Evolutionary conservation across 2,113 vertebrate species (phyloP).

Genomic region (Nyctibius bracteatus): DNA sequence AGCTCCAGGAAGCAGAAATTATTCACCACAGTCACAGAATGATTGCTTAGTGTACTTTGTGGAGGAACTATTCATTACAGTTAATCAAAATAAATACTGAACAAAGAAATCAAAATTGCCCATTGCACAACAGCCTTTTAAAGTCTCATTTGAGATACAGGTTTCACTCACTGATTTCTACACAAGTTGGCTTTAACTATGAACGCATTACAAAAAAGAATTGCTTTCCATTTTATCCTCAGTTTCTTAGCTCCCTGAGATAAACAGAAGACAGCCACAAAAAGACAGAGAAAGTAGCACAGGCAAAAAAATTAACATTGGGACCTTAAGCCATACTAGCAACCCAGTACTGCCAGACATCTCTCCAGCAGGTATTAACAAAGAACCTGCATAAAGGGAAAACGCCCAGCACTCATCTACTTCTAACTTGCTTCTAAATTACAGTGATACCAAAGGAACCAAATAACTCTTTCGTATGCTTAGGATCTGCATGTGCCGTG

Average conservation of each 20-base stretch:
- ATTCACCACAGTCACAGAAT: neutral
- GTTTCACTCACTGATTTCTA: neutral
- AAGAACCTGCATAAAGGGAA: neutral
- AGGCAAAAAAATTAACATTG: fast-evolving
- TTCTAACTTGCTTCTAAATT: neutral
- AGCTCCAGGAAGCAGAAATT: neutral
- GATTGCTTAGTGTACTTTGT: neutral
- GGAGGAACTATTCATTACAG: neutral
- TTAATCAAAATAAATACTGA: neutral
- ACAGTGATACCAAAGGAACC: neutral
- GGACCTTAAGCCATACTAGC: neutral
- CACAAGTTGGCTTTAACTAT: neutral
- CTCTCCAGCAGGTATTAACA: neutral
- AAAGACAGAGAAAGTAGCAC: neutral
- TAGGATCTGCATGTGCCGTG: neutral
- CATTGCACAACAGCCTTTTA: neutral
- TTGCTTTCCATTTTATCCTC: neutral
- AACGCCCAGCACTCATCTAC: neutral
- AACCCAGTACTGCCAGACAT: neutral
- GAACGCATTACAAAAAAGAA: neutral
- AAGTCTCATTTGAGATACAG: neutral
- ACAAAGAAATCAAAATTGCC: neutral
- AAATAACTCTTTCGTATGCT: fast-evolving
- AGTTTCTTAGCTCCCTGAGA: neutral
- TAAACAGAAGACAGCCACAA: neutral